These are phyloP conservation scores for Caenorhabditis sp. DNA, from an alignment of 2,888 invertebrate genomes.

Conservation along the genomic window DNA sequence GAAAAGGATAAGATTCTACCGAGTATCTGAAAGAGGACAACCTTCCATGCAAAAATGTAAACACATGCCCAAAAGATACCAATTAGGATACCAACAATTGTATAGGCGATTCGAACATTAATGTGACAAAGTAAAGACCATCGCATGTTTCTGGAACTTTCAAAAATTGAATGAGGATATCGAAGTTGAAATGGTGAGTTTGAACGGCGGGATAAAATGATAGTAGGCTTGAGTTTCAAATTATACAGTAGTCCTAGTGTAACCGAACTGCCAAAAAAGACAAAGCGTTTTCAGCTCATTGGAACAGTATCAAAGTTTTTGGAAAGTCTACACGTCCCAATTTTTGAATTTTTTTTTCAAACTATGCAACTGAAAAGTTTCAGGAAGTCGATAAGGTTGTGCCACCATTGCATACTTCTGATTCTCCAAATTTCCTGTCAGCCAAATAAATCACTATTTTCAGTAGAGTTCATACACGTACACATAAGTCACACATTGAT, in stretches of 20 bases:
- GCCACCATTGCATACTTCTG: background rate
- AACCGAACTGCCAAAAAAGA: too few species aligned
- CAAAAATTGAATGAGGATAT: too few species aligned
- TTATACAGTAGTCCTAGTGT: too few species aligned
- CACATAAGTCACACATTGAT: slow-evolving; percentile 53
- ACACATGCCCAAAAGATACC: slow-evolving; percentile 49
- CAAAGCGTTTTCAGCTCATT: too few species aligned
- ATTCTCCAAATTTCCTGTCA: background rate
- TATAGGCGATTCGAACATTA: slow-evolving; percentile 48
- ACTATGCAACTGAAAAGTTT: too few species aligned
- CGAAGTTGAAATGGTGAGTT: too few species aligned
- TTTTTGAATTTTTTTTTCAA: too few species aligned
- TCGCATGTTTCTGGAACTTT: slow-evolving; percentile 20
- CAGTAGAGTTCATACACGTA: slow-evolving; percentile 30
- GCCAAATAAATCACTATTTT: background rate
- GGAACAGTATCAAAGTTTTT: too few species aligned
- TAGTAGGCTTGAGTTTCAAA: too few species aligned
- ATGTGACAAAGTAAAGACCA: slow-evolving; percentile 50
- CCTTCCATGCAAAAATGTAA: slow-evolving; percentile 52
- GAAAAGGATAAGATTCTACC: background rate
- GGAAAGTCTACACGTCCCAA: too few species aligned
- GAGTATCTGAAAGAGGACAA: background rate
- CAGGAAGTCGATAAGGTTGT: too few species aligned
- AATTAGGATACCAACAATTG: slow-evolving; percentile 49
- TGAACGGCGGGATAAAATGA: too few species aligned